Base-by-base conservation (phyloP, 2,113 vertebrate species). In the Dendrocopos noguchii region DNA sequence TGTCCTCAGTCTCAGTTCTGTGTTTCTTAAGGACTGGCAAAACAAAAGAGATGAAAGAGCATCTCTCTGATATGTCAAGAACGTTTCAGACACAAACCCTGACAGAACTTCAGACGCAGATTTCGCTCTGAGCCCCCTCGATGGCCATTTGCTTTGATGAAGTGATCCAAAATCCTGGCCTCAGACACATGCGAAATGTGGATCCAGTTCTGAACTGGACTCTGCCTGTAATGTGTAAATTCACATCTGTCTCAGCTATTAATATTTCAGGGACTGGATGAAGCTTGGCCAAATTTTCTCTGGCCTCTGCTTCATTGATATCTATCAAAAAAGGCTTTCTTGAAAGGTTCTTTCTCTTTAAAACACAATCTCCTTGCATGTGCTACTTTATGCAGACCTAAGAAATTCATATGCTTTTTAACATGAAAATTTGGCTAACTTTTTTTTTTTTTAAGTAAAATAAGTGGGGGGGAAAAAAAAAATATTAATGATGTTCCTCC, bases 161-260 rank as follows among this genome's bases (percentile, higher is more conserved):
- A 36, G 33, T 61, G 60, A 87, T 60, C 65, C 81, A 85, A 91
- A 92, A 79, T 57, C 68, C 72, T 85, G 76, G 92, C 60, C 53
- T 71, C 57, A 36, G 44, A 53, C 60, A 22, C 75, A 77, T 7
- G 18, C 0, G 0, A 73, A 91, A 66, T 63, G 60, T 68, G 60
- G 56, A 64, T 61, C 57, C 14, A 21, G 31, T 65, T 85, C 53
- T 80, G 84, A 77, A 85, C 25, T 74, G 90, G 81, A 87, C 75
- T 53, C 53, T 87, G 42, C 10, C 56, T 94, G 44, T 78, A 80
- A 85, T 72, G 89, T 91, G 80, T 53, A 95, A 92, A 91, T 94
- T 90, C 89, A 61, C 36, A 68, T 60, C 53, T 80, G 73, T 39
- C 44, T 72, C 79, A 34, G 6, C 24, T 61, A 64, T 93, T 83